Conservation (phyloP, 2,113 vertebrate species). For the Laticauda colubrina region DNA sequence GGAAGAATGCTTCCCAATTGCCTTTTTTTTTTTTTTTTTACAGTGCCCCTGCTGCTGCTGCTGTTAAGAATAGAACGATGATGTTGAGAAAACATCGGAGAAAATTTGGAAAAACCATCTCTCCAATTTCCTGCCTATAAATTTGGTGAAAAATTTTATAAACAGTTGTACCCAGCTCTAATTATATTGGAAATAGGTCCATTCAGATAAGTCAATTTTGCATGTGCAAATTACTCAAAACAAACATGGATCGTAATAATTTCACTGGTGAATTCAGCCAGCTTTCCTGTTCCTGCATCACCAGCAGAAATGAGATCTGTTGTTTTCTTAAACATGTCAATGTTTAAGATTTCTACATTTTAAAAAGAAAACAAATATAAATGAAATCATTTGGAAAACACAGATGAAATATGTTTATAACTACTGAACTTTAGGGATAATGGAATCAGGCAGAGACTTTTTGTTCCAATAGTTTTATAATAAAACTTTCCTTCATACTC, state of each 20-base stretch:
- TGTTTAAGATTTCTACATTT: not conserved
- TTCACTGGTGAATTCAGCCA: not conserved
- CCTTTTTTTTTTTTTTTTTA: not conserved
- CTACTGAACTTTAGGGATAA: not conserved
- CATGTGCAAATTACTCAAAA: not conserved
- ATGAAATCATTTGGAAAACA: not conserved
- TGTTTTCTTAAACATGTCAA: not conserved
- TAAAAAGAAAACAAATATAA: not conserved
- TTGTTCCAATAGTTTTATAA: conserved; percentile 19
- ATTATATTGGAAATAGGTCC: not conserved
- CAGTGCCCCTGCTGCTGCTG: not conserved
- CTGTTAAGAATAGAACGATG: not conserved
- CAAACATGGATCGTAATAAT: not conserved
- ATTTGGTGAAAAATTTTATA: not conserved
- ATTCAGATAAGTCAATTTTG: not conserved
- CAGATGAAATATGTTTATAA: not conserved
- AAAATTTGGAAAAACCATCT: not conserved
- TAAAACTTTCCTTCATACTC: conserved; percentile 24
- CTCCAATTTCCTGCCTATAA: not conserved
- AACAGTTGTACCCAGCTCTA: not conserved
- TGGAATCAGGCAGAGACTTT: not conserved
- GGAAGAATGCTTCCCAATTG: not conserved
- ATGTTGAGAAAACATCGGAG: not conserved
- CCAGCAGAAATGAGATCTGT: not conserved
- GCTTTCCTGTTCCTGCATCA: not conserved